Evolutionary conservation across 2,888 invertebrate species (phyloP), one percentile per base, ranked within the genome.

Genomic region (Limnephilus rhombicus): DNA sequence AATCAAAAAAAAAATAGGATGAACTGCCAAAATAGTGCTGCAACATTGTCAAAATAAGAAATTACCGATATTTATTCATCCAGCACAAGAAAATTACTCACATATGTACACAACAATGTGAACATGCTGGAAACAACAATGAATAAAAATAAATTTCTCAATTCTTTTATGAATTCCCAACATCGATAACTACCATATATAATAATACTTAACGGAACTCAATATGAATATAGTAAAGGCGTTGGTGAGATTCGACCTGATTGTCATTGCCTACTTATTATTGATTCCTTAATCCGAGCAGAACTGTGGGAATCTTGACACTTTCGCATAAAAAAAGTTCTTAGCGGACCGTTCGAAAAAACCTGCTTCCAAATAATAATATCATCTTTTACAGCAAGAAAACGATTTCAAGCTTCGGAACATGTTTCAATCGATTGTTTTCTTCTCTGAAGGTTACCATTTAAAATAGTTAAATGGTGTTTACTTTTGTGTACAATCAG

Each of bases 321-420:
- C 34, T 34, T 53, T 88, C 11, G 88, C 24, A 29, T 88, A 68
- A 80, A 88, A 88, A 88, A 88, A 68, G 80, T 88, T 88, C 31
- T 15, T 18, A 88, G 4, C 68, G 37, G 34, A 68, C 53, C 88
- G 88, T 24, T 37, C 15, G 34, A 85, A 37, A 85, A 37, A 34
- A 31, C n/a, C 18, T 31, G 34, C 24, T 88, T 2, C 31, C 53
- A 88, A 18, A 37, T 45, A 88, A 88, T 88, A 41, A 88, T 80
- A 13, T 68, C 41, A 41, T 12, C 45, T 45, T 68, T 88, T 87
- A 87, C 18, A n/a, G 37, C 34, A 88, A 15, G 88, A 53, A 88
- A 88, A 88, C 53, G 53, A 88, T 88, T 80, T 88, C 18, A 68
- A 34, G 88, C 34, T 68, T 68, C 5, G 80, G 24, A 88, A 88